phyloP scores from a whole-genome alignment of 2,888 invertebrate species.

The Malthinus flaveolus region DNA sequence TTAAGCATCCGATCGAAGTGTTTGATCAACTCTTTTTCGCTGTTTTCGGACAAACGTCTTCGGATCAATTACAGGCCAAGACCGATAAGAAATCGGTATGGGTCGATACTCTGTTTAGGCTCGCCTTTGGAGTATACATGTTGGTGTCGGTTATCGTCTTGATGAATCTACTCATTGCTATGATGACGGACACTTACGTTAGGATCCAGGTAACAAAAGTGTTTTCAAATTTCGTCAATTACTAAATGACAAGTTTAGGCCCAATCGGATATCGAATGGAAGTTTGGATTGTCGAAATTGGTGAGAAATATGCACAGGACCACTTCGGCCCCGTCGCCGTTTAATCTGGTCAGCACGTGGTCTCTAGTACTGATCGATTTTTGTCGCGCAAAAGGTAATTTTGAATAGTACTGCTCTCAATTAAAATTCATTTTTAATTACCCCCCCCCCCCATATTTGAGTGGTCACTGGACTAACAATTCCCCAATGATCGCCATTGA shows the following conservation, averaged over 20 bases:
- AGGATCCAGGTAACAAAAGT: conserved; percentile 83
- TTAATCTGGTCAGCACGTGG: conserved; percentile 96
- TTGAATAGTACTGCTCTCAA: neutral
- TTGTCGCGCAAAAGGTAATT: conserved; percentile 63
- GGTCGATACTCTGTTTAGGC: conserved; percentile 86
- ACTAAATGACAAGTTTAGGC: conserved; percentile 64
- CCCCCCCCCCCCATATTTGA: too few species aligned
- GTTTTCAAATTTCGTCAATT: neutral
- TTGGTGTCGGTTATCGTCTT: conserved; percentile 98
- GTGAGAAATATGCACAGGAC: conserved; percentile 98
- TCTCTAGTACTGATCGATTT: conserved; percentile 80
- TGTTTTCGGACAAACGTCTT: conserved; percentile 92
- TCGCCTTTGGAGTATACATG: conserved; percentile 93
- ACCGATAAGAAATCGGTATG: conserved; percentile 70
- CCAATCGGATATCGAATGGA: conserved; percentile 99
- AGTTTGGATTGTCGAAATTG: conserved; percentile 97
- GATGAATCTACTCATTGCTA: conserved; percentile 99
- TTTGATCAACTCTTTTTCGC: conserved; percentile 99
- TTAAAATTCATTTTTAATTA: too few species aligned
- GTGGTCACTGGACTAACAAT: too few species aligned
- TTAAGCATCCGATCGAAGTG: conserved; percentile 87
- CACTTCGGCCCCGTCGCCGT: conserved; percentile 96
- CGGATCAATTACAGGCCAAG: conserved; percentile 73
- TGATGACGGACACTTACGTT: conserved; percentile 99
- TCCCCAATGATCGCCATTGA: too few species aligned